Base-by-base conservation (phyloP, 2,888 invertebrate species). In the Mamestra brassicae region DNA sequence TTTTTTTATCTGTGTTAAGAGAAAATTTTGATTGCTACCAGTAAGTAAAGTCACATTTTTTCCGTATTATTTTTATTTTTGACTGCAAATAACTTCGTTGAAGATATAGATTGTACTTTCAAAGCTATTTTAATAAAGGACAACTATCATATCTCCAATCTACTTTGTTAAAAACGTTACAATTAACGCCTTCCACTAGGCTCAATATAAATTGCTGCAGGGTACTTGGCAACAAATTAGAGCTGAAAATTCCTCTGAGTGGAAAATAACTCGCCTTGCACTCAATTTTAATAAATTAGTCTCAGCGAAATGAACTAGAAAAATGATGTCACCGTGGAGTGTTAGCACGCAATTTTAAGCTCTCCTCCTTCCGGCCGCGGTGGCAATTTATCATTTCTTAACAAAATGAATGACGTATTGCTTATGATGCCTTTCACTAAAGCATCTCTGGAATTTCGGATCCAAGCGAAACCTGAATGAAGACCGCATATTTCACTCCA, bases 331-430 rank as follows among this genome's bases (percentile, higher is more conserved):
- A 81, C 78, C 73, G 57, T 78, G 60, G 80, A 89, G 84, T 79
- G 86, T 87, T 86, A 84, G 85, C 85, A 85, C 85, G 86, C 80
- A 85, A 90, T 90, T 90, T 89, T 84, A 82, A 89, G 82, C 76
- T 85, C 74, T 72, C 50, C 72, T 80, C 78, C 62, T 78, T 71
- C 71, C 69, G 71, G 74, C 74, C 81, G 76, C 79, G 60, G 57
- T 54, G 63, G 82, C 81, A 87, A 92, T 92, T 92, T 90, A 90
- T 93, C 92, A 92, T 91, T 84, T 83, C 78, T 64, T 74, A 83
- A 85, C 85, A 86, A 86, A 89, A 89, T 88, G 88, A 85, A 85
- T 89, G 90, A 87, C 84, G 85, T 85, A 88, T 88, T 88, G 84
- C 84, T 84, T 81, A 73, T 75, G 81, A 84, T 78, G 84, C 85